Evolutionary conservation across 2,888 invertebrate species (phyloP), one percentile per base, ranked within the genome.

Genomic region (Esperia sulphurella): DNA sequence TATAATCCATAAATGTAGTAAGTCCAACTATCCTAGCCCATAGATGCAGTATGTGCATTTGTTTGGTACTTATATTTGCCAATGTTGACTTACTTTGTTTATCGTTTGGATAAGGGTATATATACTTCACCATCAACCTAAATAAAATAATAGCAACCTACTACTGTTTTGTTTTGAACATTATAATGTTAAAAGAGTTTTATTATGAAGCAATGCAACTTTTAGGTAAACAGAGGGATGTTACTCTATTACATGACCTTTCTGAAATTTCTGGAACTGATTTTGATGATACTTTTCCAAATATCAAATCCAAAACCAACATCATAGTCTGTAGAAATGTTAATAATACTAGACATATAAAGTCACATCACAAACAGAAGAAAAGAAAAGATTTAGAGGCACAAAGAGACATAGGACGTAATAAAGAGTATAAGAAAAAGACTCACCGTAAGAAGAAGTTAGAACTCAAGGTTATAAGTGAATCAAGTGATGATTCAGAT

Each of bases 401-500:
- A 48, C 43, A 57, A 47, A 57, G 55, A 48, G 51, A 63, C 52
- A 50, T 56, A 39, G 40, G 51, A 41, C 68, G 58, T 65, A 63
- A 53, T 51, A 78, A 65, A 64, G 71, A 75, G n/a, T 46, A 61
- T 14, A 79, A 71, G 57, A 80, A 79, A 68, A 64, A 62, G 55
- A 51, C 41, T 49, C 61, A 65, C 21, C 52, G 63, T 6, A 51
- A 52, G 14, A 81, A 75, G 52, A 84, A 73, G 62, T 14, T 65
- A 43, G 58, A 55, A 46, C 45, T 65, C 6, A 74, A 74, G 61
- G 53, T 71, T 45, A 49, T 77, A 10, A 72, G 65, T 59, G 82
- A 82, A 53, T 72, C 79, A 29, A 88, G 87, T 69, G 88, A 85
- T 46, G 83, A 85, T 54, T 83, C 86, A 42, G 86, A 84, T 56